These are phyloP conservation scores for Venustaconcha ellipsiformis DNA, from an alignment of 1,140 invertebrate species.

Conservation along the genomic window DNA sequence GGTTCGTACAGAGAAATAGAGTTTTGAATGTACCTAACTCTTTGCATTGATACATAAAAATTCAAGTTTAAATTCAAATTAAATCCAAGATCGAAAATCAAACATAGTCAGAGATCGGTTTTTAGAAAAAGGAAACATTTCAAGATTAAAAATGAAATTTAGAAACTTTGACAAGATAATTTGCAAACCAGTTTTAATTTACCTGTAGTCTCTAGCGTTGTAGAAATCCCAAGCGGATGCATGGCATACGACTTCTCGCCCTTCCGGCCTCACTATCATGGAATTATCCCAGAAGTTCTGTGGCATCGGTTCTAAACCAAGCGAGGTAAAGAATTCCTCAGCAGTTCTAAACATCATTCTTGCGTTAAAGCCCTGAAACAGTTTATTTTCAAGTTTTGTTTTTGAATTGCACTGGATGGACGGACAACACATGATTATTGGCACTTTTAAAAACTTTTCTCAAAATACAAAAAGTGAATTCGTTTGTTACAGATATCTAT, in stretches of 20 bases:
- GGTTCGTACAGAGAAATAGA: no score
- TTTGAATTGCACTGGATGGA: no score
- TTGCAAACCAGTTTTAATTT: slow-evolving; percentile 3
- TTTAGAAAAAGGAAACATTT: neutral
- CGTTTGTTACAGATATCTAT: no score
- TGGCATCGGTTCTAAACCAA: slow-evolving; percentile 86
- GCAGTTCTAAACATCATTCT: slow-evolving; percentile 77
- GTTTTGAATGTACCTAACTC: no score
- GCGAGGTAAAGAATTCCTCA: slow-evolving; percentile 88
- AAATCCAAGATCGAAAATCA: no score
- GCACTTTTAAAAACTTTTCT: no score
- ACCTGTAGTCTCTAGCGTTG: slow-evolving; percentile 82
- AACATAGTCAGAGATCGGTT: no score
- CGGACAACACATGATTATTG: no score
- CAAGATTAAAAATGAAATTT: no score
- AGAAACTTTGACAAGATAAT: neutral
- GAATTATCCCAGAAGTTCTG: slow-evolving; percentile 72
- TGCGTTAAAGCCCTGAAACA: slow-evolving; percentile 79
- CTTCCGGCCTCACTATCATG: slow-evolving; percentile 74
- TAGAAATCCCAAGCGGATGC: slow-evolving; percentile 96
- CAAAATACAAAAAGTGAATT: no score
- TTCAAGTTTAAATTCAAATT: no score
- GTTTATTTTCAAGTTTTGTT: neutral
- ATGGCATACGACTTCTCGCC: slow-evolving; percentile 81
- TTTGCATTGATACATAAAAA: no score